phyloP scores from a whole-genome alignment of 2,888 invertebrate genomes.

The Drosophila imparisetae region DNA sequence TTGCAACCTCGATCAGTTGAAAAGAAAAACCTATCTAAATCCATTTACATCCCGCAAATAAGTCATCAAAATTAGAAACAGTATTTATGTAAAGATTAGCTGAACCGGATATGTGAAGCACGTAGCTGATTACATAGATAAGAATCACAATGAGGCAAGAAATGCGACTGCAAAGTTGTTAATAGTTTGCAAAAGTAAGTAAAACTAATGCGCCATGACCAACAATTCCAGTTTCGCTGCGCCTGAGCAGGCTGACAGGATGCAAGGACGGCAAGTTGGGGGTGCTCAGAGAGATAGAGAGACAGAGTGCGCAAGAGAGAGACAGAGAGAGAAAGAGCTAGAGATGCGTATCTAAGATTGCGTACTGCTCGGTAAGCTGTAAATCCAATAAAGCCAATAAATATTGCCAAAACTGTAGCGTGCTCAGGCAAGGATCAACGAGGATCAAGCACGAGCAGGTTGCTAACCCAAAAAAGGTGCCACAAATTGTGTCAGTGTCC shows the following conservation, averaged over 20 bases:
- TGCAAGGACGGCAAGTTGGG: slow-evolving; percentile 1
- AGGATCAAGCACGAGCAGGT: slow-evolving; percentile 51
- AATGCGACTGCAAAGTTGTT: slow-evolving; percentile 38
- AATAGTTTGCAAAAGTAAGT: slow-evolving; percentile 35
- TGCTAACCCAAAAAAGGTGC: slow-evolving; percentile 51
- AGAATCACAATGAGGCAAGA: slow-evolving; percentile 32
- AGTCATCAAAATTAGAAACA: slow-evolving; percentile 43
- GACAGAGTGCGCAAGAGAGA: slow-evolving; percentile 21
- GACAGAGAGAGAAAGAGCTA: neutral
- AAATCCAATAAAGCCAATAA: slow-evolving; percentile 83
- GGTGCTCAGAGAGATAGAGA: slow-evolving; percentile 13
- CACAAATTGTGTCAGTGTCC: slow-evolving; percentile 72
- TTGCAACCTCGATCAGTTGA: neutral
- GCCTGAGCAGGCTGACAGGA: slow-evolving; percentile 46
- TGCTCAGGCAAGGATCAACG: slow-evolving; percentile 66
- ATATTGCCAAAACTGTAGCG: slow-evolving; percentile 80
- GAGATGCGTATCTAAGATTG: slow-evolving; percentile 64
- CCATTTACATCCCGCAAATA: neutral
- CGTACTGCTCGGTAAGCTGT: slow-evolving; percentile 68
- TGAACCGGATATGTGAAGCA: slow-evolving; percentile 40
- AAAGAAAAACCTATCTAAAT: too few relatives aligned
- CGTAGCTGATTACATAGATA: slow-evolving; percentile 44
- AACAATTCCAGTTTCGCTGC: slow-evolving; percentile 60
- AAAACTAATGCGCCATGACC: slow-evolving; percentile 68
- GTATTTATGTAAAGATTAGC: slow-evolving; percentile 8